These are phyloP conservation scores for Eilema caniola DNA, from an alignment of 2,888 invertebrate genomes.

Conservation along the genomic window DNA sequence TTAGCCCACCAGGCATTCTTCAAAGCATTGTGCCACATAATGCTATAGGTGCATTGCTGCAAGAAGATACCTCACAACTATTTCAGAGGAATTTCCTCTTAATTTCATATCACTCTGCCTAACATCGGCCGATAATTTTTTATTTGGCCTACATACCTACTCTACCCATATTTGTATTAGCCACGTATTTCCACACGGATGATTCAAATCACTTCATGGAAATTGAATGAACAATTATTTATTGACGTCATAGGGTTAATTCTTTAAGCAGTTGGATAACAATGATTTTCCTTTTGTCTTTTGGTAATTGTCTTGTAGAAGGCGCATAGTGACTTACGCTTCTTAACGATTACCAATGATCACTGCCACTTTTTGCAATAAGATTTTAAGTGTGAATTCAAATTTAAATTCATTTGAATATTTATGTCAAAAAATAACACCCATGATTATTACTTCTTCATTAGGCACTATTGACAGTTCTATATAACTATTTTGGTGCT, in stretches of 20 bases:
- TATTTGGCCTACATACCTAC: not conserved
- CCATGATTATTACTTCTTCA: no score
- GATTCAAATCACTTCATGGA: slow-evolving; percentile 39
- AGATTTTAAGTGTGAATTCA: not conserved
- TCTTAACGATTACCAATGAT: not conserved
- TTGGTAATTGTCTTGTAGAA: slow-evolving; percentile 23
- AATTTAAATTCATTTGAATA: not conserved
- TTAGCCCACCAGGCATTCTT: not conserved
- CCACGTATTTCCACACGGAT: slow-evolving; percentile 21
- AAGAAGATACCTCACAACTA: no score
- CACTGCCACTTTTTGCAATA: not conserved
- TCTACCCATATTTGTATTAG: not conserved
- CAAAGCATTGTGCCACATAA: not conserved
- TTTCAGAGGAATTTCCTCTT: not conserved
- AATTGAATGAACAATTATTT: slow-evolving; percentile 34
- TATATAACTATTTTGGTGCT: no score
- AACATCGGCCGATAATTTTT: not conserved
- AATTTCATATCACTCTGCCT: not conserved
- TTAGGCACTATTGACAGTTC: no score
- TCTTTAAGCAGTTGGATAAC: slow-evolving; percentile 27
- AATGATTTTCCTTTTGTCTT: slow-evolving; percentile 36
- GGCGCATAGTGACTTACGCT: not conserved
- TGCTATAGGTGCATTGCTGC: no score
- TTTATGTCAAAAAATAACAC: no score
- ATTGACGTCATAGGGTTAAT: slow-evolving; percentile 36